These are phyloP conservation scores for Melanocharis versteri DNA, from an alignment of 2,113 vertebrate genomes.

Conservation along the genomic window DNA sequence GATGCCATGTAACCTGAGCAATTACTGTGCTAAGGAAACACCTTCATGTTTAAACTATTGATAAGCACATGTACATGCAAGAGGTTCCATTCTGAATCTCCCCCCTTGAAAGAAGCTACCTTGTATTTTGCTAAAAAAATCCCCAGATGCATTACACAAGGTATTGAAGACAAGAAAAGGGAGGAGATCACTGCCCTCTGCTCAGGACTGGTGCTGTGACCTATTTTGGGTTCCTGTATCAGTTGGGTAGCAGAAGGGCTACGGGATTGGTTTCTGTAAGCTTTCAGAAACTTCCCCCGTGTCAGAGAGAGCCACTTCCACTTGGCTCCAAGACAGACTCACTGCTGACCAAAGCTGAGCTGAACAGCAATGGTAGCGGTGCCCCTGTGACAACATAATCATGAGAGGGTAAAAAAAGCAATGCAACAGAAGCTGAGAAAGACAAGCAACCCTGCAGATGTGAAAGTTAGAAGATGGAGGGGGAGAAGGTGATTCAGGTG, in stretches of 20 bases:
- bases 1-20: not conserved
- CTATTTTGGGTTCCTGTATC: not conserved
- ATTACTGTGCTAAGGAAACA: not conserved
- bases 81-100: not conserved
- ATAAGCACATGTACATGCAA: not conserved
- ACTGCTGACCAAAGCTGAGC: not conserved
- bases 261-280: not conserved
- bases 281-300: not conserved
- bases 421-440: not conserved
- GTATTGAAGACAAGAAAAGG: not conserved
- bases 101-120: not conserved
- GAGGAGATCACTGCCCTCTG: not conserved
- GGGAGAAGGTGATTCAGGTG: not conserved
- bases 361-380: not conserved
- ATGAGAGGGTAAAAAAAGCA: not conserved
- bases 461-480: not conserved
- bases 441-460: not conserved
- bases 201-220: not conserved
- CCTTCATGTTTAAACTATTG: not conserved
- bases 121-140: not conserved
- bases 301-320: not conserved
- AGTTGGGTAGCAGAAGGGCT: fast-evolving
- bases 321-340: not conserved
- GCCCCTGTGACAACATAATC: not conserved
- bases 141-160: not conserved